Evolutionary conservation across 2,888 invertebrate species (phyloP).

Genomic region (Neoaliturus tenellus): DNA sequence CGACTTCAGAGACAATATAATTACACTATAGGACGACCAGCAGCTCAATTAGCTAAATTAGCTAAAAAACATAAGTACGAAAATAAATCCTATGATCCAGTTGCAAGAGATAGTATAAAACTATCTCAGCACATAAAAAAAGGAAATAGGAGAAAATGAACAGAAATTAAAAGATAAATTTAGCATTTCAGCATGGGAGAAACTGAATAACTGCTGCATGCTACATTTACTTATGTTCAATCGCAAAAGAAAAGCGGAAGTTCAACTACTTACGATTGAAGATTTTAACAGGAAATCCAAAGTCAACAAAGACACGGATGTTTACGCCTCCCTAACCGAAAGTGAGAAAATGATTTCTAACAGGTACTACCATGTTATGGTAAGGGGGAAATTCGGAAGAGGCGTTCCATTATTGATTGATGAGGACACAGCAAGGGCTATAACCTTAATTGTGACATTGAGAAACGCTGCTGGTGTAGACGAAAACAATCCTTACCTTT

Average conservation of each 20-base stretch:
- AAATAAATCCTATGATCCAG: neutral
- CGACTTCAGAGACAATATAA: neutral
- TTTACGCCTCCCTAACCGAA: neutral
- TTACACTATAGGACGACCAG: neutral
- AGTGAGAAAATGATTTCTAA: neutral
- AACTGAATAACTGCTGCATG: neutral
- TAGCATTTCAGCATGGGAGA: neutral
- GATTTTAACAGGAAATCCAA: neutral
- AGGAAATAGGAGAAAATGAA: neutral
- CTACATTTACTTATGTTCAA: neutral
- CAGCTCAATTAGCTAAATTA: neutral
- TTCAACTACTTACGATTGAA: neutral
- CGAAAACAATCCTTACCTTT: neutral
- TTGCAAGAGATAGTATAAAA: neutral
- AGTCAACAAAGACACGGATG: neutral
- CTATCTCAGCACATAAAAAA: neutral
- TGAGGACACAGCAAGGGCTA: neutral
- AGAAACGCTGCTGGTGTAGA: neutral
- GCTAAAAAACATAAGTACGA: neutral
- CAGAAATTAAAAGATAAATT: neutral
- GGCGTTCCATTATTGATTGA: neutral
- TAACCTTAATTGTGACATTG: neutral
- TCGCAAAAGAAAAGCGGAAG: neutral
- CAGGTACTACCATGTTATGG: neutral
- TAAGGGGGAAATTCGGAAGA: slow-evolving; percentile 1